Evolutionary conservation across 1,140 invertebrate species (phyloP).

Genomic region (Myzus persicae): DNA sequence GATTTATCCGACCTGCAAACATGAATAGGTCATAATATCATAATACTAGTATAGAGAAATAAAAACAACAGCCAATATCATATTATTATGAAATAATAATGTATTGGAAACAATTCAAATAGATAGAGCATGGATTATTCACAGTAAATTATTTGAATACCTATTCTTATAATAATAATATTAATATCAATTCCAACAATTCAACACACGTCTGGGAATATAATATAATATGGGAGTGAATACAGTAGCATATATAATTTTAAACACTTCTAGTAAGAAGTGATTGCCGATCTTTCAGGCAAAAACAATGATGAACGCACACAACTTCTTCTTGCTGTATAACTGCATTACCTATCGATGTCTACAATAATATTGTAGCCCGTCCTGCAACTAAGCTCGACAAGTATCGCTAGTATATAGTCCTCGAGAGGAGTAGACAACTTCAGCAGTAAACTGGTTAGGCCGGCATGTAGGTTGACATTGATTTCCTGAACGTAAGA

Average conservation of each 20-base stretch:
- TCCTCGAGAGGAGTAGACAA: not conserved
- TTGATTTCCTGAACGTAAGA: not conserved
- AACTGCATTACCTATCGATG: not conserved
- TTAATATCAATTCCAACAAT: not conserved
- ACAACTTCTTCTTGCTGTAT: not conserved
- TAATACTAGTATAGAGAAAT: not conserved
- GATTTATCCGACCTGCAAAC: not conserved
- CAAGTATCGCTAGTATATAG: too few relatives aligned
- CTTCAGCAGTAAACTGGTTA: too few relatives aligned
- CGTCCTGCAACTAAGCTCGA: not conserved
- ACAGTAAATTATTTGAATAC: not conserved
- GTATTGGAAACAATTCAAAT: not conserved
- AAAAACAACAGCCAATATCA: not conserved
- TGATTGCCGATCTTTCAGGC: not conserved
- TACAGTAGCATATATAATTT: not conserved
- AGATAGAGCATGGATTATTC: not conserved
- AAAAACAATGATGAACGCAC: not conserved
- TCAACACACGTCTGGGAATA: not conserved
- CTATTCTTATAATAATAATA: not conserved
- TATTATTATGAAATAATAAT: not conserved
- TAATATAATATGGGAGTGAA: not conserved
- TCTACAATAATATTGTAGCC: not conserved
- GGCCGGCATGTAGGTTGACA: not conserved
- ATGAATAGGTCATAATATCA: not conserved
- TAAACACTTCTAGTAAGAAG: not conserved